These are phyloP conservation scores for Passer domesticus DNA, from an alignment of 2,113 vertebrate genomes.

Conservation along the genomic window DNA sequence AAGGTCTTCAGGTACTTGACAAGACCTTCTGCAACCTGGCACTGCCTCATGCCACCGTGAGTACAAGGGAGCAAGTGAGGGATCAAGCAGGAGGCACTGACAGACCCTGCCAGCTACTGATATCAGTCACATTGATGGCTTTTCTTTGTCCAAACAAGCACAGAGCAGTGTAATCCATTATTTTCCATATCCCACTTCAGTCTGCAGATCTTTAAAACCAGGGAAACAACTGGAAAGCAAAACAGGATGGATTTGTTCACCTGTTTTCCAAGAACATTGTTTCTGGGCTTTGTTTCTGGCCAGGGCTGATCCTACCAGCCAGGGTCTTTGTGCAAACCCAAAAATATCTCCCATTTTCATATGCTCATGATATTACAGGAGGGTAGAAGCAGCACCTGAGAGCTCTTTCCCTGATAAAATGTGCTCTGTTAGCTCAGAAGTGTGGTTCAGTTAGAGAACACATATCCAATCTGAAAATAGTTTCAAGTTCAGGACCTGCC, in stretches of 20 bases:
- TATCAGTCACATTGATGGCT: not conserved
- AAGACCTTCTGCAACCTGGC: not conserved
- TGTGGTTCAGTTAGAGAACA: not conserved
- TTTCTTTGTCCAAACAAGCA: not conserved
- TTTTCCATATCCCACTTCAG: not conserved
- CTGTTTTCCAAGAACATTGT: not conserved
- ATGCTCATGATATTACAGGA: not conserved
- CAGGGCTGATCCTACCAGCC: not conserved
- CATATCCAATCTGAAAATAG: not conserved
- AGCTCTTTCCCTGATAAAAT: not conserved
- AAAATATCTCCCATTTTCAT: not conserved
- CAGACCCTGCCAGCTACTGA: not conserved
- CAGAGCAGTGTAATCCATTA: not conserved
- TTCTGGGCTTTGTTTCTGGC: not conserved
- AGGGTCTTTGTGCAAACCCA: not conserved
- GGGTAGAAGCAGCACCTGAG: not conserved
- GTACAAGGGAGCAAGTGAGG: not conserved
- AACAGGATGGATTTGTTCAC: not conserved
- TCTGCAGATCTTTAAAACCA: not conserved
- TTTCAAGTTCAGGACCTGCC: constrained; percentile 16
- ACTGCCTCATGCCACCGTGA: not conserved
- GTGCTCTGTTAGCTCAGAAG: not conserved
- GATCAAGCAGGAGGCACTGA: not conserved
- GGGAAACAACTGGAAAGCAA: not conserved
- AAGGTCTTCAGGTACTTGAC: not conserved